Percentiles rank a stretch among this genome's conserved stretches.
Conservation (phyloP, 2,888 invertebrate species). For the Caenorhabditis imperialis region DNA sequence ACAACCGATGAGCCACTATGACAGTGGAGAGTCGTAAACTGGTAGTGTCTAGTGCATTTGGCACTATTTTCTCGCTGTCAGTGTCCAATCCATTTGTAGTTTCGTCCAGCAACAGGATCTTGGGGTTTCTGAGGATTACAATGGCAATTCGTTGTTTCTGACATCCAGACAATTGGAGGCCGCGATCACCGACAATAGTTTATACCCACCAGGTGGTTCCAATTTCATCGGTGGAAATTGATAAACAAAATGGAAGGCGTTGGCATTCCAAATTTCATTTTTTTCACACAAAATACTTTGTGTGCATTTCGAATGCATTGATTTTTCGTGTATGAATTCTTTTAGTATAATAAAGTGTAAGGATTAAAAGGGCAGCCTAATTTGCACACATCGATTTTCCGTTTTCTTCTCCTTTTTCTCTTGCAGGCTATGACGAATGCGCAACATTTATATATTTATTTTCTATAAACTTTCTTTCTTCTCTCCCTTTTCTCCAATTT, state of each 20-base stretch:
- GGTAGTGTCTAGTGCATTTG: constrained; percentile 82
- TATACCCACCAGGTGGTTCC: neutral
- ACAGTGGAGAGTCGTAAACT: constrained; percentile 79
- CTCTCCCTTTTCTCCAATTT: too few relatives aligned
- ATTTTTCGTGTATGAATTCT: too few relatives aligned
- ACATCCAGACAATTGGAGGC: constrained; percentile 79
- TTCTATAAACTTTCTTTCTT: too few relatives aligned
- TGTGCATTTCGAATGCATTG: too few relatives aligned
- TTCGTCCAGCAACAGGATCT: constrained; percentile 57
- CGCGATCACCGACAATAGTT: constrained; percentile 78
- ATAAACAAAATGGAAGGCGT: constrained; percentile 79
- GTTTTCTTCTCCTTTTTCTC: too few relatives aligned
- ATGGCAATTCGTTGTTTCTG: constrained; percentile 80
- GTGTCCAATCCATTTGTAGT: constrained; percentile 65
- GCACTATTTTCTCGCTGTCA: constrained; percentile 80
- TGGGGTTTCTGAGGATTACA: constrained; percentile 50
- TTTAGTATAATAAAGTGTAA: too few relatives aligned
- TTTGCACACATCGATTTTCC: too few relatives aligned
- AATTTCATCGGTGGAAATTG: constrained; percentile 73
- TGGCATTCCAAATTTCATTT: too few relatives aligned
- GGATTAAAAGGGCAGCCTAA: too few relatives aligned
- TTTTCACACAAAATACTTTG: too few relatives aligned
- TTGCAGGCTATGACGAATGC: too few relatives aligned
- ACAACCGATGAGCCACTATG: constrained; percentile 80
- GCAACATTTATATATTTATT: too few relatives aligned